Evolutionary conservation across 2,113 vertebrate genomes (phyloP).

Genomic region (Lamprotornis superbus): DNA sequence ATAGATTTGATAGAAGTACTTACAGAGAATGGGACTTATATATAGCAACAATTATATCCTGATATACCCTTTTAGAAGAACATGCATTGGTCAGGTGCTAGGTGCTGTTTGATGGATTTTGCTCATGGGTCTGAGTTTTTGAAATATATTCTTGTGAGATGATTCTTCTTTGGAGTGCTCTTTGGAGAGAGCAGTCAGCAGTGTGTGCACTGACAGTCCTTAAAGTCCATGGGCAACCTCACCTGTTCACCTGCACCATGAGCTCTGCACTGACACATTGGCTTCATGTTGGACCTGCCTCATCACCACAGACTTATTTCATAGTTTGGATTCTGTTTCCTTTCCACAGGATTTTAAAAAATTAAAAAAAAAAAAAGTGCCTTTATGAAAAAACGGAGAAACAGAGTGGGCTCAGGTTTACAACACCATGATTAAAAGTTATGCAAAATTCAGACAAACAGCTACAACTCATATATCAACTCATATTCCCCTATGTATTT

Average conservation of each 20-base stretch:
- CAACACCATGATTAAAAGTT: background rate
- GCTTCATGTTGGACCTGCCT: background rate
- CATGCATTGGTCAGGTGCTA: background rate
- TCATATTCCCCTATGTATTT: background rate
- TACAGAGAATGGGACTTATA: background rate
- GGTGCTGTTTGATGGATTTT: conserved; percentile 30
- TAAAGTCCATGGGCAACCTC: background rate
- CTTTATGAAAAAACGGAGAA: background rate
- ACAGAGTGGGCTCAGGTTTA: background rate
- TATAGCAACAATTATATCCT: background rate
- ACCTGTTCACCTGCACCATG: background rate
- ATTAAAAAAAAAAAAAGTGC: background rate
- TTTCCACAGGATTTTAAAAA: background rate
- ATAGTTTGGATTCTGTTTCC: background rate
- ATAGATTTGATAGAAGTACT: background rate
- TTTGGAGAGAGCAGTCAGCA: background rate
- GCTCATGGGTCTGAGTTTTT: conserved; percentile 4
- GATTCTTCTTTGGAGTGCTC: background rate
- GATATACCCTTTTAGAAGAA: background rate
- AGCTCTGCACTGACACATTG: background rate
- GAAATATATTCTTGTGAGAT: conserved; percentile 44
- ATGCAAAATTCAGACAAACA: background rate
- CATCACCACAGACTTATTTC: background rate
- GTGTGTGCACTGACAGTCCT: background rate
- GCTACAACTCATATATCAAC: background rate